phyloP scores from a whole-genome alignment of 2,888 invertebrate genomes.

The Agriopis leucophaearia region DNA sequence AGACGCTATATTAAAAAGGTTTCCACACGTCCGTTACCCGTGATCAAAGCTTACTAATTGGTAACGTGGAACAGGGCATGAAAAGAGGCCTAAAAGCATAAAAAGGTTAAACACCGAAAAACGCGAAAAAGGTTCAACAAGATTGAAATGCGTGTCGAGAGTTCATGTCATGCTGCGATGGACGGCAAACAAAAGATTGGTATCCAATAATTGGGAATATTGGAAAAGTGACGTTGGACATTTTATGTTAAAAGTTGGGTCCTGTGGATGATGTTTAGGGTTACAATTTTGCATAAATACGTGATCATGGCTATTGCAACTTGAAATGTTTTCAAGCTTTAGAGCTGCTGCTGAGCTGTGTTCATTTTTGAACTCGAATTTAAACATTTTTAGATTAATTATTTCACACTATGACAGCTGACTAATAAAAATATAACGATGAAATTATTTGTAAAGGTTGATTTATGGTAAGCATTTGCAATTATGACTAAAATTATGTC shows the following conservation, averaged over 20 bases:
- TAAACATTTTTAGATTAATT: too few relatives aligned
- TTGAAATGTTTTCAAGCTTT: too few relatives aligned
- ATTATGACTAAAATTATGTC: too few relatives aligned
- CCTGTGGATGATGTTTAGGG: not conserved
- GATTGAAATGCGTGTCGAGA: not conserved
- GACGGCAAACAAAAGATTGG: constrained; percentile 23
- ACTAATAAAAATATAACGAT: too few relatives aligned
- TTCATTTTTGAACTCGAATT: too few relatives aligned
- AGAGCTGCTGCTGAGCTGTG: too few relatives aligned
- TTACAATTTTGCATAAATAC: not conserved
- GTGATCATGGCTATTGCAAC: too few relatives aligned
- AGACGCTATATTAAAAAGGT: constrained; percentile 17
- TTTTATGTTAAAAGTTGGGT: not conserved
- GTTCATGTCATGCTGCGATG: constrained; percentile 9
- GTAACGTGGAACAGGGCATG: constrained; percentile 26
- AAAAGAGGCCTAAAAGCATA: constrained; percentile 14
- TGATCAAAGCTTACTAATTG: constrained; percentile 36
- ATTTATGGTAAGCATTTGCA: too few relatives aligned
- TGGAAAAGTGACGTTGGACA: constrained; percentile 12
- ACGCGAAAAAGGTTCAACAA: not conserved
- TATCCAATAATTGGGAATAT: constrained; percentile 16
- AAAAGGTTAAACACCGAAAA: not conserved
- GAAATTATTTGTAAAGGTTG: too few relatives aligned
- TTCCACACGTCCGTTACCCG: constrained; percentile 21
- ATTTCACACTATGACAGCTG: too few relatives aligned